A percentile compares a stretch with the other conserved stretches of the same genome.
These are phyloP conservation scores for Eumerus sabulonum DNA, from an alignment of 2,888 invertebrate species.

Conservation along the genomic window DNA sequence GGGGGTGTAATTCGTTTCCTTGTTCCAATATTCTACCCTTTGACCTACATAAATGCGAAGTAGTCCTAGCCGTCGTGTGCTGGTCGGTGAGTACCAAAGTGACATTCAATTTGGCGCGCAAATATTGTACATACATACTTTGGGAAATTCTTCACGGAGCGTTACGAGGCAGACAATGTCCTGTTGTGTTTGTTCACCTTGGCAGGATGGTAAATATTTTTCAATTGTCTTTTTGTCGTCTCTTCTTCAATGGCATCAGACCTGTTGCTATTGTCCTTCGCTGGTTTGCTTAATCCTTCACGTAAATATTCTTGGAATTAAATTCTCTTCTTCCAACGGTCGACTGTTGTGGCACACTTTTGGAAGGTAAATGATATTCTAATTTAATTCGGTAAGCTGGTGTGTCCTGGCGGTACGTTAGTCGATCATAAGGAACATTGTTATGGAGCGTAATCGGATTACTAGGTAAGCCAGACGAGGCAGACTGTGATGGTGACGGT, in stretches of 20 bases:
- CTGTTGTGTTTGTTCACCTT: slow-evolving; percentile 42
- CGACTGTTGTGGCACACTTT: slow-evolving; percentile 17
- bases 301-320: slow-evolving; percentile 49
- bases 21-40: slow-evolving; percentile 5
- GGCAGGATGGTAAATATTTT: slow-evolving; percentile 38
- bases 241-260: slow-evolving; percentile 7
- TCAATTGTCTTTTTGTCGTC: slow-evolving; percentile 2
- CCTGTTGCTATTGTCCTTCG: slow-evolving; percentile 48
- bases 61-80: neutral
- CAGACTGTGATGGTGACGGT: slow-evolving; percentile 7
- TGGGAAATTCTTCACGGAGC: slow-evolving; percentile 19
- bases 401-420: slow-evolving; percentile 40
- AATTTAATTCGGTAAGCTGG: slow-evolving; percentile 65
- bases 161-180: slow-evolving; percentile 37
- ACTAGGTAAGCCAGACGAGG: slow-evolving; percentile 29
- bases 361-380: slow-evolving; percentile 61
- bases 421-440: slow-evolving; percentile 23
- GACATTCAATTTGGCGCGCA: neutral
- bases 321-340: neutral
- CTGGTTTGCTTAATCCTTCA: slow-evolving; percentile 28
- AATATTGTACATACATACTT: neutral
- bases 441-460: slow-evolving; percentile 58
- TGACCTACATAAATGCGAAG: neutral
- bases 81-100: too few species aligned
- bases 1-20: neutral